Evolutionary conservation across 2,888 invertebrate species (phyloP).

Genomic region (Troides aeacus): DNA sequence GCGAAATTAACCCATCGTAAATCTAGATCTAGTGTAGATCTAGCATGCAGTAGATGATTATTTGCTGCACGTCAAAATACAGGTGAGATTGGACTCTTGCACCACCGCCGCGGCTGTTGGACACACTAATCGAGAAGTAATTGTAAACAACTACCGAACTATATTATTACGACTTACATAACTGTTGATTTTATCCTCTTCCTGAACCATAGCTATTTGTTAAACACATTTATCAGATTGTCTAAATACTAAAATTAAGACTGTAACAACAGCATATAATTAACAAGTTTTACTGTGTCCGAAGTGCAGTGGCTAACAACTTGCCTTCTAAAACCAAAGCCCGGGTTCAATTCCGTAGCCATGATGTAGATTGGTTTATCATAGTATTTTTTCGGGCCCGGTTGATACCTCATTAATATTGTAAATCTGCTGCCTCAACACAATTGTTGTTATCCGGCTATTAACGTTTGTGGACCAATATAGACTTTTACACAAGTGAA

Average conservation of each 20-base stretch:
- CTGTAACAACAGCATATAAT: not conserved
- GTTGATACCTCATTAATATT: too few relatives aligned
- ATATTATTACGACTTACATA: not conserved
- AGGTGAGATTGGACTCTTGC: slow-evolving; percentile 5
- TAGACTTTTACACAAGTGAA: too few relatives aligned
- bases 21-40: slow-evolving; percentile 1
- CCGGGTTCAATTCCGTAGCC: too few relatives aligned
- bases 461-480: too few relatives aligned
- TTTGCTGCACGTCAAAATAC: slow-evolving; percentile 12
- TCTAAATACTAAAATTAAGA: not conserved
- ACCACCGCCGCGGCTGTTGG: not conserved
- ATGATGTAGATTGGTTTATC: too few relatives aligned
- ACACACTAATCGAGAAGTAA: slow-evolving; percentile 16
- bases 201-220: not conserved
- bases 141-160: slow-evolving; percentile 4
- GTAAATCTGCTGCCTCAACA: too few relatives aligned
- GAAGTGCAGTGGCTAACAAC: too few relatives aligned
- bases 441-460: too few relatives aligned
- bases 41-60: not conserved
- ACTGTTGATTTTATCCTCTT: slow-evolving; percentile 7
- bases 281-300: too few relatives aligned
- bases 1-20: too few relatives aligned
- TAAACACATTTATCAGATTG: not conserved
- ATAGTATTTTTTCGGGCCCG: too few relatives aligned
- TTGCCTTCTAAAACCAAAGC: too few relatives aligned